These are phyloP conservation scores for Pseudopodoces humilis DNA, from an alignment of 2,113 vertebrate species.

Conservation along the genomic window DNA sequence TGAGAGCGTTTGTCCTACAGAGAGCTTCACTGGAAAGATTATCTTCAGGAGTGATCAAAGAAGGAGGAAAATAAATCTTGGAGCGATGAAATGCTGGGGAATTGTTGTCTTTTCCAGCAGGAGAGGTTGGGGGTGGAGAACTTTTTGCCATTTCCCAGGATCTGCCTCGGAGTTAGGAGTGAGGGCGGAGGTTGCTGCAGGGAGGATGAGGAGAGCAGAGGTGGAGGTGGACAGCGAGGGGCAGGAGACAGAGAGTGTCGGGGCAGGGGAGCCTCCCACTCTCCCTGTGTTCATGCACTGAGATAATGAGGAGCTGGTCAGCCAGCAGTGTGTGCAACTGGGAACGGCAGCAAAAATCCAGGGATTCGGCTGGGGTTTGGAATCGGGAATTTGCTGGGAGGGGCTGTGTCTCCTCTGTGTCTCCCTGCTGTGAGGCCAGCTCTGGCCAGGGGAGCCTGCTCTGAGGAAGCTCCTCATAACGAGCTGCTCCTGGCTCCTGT, in stretches of 20 bases:
- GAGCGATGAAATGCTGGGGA: neutral
- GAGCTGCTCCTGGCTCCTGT: neutral
- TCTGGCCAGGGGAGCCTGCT: neutral
- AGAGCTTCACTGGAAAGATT: neutral
- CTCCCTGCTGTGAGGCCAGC: rapidly evolving
- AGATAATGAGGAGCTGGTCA: neutral
- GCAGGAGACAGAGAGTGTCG: neutral
- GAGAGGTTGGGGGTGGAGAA: neutral
- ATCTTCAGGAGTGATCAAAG: neutral
- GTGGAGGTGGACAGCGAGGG: neutral
- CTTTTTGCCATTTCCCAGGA: neutral
- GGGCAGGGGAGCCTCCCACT: neutral
- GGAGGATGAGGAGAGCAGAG: neutral
- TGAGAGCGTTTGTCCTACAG: conserved; percentile 26
- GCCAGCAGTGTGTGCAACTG: neutral
- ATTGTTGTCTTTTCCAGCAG: neutral
- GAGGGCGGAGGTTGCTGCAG: neutral
- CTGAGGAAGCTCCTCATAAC: neutral
- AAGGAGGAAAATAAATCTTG: neutral
- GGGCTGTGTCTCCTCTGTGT: neutral
- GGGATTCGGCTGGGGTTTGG: neutral
- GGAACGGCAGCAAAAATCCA: neutral
- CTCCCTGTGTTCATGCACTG: rapidly evolving
- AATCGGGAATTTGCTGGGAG: rapidly evolving
- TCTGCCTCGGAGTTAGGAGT: rapidly evolving